A percentile compares a stretch with the other conserved stretches of the same genome.
phyloP scores from a whole-genome alignment of 1,140 invertebrate species.

The Drosophila persimilis region DNA sequence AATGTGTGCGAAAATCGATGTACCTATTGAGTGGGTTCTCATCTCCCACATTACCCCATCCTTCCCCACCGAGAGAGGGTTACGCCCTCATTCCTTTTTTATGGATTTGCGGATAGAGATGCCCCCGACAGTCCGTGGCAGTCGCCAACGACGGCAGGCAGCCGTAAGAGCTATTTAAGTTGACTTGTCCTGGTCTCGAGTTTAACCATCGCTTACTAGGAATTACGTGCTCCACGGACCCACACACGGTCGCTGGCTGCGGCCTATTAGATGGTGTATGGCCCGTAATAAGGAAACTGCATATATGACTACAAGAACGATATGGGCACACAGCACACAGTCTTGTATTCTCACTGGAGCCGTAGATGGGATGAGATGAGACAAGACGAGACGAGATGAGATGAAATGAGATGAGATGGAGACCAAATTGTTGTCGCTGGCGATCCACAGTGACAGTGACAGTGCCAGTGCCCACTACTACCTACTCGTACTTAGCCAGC shows the following conservation, averaged over 20 bases:
- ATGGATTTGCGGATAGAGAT: conserved; percentile 60
- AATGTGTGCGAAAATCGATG: conserved; percentile 75
- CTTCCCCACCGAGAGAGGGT: conserved; percentile 46
- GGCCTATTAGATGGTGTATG: conserved; percentile 68
- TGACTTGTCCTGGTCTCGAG: conserved; percentile 49
- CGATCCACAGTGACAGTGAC: conserved; percentile 24
- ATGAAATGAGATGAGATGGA: conserved; percentile 2
- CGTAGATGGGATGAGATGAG: not conserved
- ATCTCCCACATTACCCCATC: conserved; percentile 27
- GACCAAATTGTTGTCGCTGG: conserved; percentile 44
- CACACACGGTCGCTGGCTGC: not conserved
- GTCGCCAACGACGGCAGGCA: not conserved
- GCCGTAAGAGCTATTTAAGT: conserved; percentile 73
- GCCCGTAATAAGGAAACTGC: conserved; percentile 72
- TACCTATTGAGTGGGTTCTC: conserved; percentile 59
- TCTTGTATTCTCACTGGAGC: conserved; percentile 63
- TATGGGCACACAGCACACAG: conserved; percentile 33
- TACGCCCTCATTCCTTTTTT: conserved; percentile 53
- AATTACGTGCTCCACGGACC: conserved; percentile 30
- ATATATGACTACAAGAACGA: conserved; percentile 12
- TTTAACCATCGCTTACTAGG: conserved; percentile 63
- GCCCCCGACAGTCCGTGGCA: no score
- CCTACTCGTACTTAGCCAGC: conserved; percentile 36
- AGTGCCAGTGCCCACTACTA: conserved; percentile 24
- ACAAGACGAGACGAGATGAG: not conserved